Base-by-base conservation (phyloP, 2,888 invertebrate genomes). In the Empis livida region DNA sequence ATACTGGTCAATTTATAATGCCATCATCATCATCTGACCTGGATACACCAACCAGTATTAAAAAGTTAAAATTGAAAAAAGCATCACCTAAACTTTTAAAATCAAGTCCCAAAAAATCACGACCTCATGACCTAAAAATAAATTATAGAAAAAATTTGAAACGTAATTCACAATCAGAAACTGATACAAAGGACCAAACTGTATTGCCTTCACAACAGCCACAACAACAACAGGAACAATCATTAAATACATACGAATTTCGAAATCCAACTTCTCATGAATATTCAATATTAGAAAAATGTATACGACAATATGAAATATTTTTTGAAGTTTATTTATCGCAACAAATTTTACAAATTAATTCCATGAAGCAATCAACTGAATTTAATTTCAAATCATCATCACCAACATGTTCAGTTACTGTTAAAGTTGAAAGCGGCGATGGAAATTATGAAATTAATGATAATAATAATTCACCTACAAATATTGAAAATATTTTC, bases 211-310 rank as follows among this genome's bases (percentile, higher is more conserved):
- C 6, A 9, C 44, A 44, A 15, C 20, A 14, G 4, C 13, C 20
- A n/a, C 43, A 47, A 27, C 49, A 51, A 41, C 45, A 45, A n/a
- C 23, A 42, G 5, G 45, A 49, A 40, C 46, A 43, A 9, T 14
- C 45, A 5, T 35, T 9, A 13, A 8, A 13, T 5, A 35, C 10
- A 13, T 13, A 6, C n/a, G 35, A 35, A 35, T 35, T 35, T 35
- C 13, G 35, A 5, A n/a, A n/a, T n/a, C 41, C 41, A 27, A 41
- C 41, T 23, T 53, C 53, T 9, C 56, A 63, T 40, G 65, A 64
- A 37, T 72, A 70, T 47, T 68, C 75, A 8, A 73, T 75, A 58
- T 54, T 77, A 27, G 77, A 77, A 56, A 76, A 76, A 56, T 78
- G 78, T 57, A 65, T 77, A 31, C 65, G 73, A 42, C 73, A 75